Evolutionary conservation across 2,113 vertebrate species (phyloP).

Genomic region (Oncorhynchus gorbuscha): DNA sequence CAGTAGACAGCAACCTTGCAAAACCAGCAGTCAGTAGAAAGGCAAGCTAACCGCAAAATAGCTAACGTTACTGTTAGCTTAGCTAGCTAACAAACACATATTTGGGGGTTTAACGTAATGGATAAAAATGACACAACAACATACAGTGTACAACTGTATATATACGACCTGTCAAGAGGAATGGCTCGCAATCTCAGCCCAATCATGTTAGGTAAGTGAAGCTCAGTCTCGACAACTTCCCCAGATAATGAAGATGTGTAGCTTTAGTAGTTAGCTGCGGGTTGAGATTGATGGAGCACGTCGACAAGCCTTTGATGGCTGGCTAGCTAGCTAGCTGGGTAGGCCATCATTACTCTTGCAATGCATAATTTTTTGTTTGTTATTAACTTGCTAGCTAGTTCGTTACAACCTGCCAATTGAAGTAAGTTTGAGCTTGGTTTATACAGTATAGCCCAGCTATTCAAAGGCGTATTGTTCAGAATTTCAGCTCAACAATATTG

Average conservation of each 20-base stretch:
- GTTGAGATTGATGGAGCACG: not conserved
- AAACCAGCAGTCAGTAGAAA: not conserved
- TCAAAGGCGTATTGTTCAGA: no score
- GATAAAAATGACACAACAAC: conserved; percentile 60
- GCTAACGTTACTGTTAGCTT: not conserved
- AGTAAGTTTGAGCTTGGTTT: not conserved
- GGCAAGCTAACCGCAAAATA: not conserved
- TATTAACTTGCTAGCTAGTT: no score
- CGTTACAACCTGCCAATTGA: no score
- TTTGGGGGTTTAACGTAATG: conserved; percentile 47
- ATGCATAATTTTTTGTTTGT: no score
- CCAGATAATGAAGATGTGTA: not conserved
- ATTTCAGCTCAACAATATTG: no score
- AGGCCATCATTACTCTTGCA: no score
- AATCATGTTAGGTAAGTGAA: conserved; percentile 90
- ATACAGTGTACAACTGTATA: conserved; percentile 87
- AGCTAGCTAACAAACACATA: not conserved
- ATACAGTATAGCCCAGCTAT: no score
- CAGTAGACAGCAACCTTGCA: not conserved
- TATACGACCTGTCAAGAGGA: conserved; percentile 94
- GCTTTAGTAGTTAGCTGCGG: not conserved
- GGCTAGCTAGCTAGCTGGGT: no score
- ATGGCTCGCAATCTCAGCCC: conserved; percentile 94
- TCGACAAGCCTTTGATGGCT: no score
- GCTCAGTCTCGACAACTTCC: not conserved